Conservation (phyloP, 2,888 invertebrate genomes). For the Caenorhabditis becei region DNA sequence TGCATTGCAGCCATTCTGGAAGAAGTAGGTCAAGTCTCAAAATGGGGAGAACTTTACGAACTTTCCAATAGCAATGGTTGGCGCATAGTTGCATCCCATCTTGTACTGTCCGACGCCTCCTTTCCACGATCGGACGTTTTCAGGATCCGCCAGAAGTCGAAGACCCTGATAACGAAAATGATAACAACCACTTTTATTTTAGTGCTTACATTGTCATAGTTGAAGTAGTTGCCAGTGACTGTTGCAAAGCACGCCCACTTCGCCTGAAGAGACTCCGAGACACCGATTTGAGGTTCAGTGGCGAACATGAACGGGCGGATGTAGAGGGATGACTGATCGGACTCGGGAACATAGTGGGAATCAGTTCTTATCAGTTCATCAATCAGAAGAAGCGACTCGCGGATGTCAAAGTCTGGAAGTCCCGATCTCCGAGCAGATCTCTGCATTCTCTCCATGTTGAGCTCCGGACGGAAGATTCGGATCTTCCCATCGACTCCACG, state of each 20-base stretch:
- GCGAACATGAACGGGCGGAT: slow-evolving; percentile 96
- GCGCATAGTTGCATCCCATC: slow-evolving; percentile 88
- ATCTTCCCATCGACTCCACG: slow-evolving; percentile 93
- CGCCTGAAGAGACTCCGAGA: slow-evolving; percentile 89
- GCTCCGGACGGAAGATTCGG: slow-evolving; percentile 93
- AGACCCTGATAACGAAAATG: slow-evolving; percentile 83
- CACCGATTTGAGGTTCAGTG: slow-evolving; percentile 88
- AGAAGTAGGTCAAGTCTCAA: background rate
- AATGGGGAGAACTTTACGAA: slow-evolving; percentile 84
- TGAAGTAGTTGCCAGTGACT: slow-evolving; percentile 94
- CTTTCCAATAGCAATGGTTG: slow-evolving; percentile 83
- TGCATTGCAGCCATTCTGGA: slow-evolving; percentile 33
- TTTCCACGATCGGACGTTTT: slow-evolving; percentile 89
- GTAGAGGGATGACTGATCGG: slow-evolving; percentile 90
- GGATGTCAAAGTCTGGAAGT: slow-evolving; percentile 87
- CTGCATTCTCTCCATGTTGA: slow-evolving; percentile 96
- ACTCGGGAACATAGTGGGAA: slow-evolving; percentile 97
- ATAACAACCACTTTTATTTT: no score
- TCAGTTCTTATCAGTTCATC: slow-evolving; percentile 87
- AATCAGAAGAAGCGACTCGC: slow-evolving; percentile 91
- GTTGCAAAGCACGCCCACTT: slow-evolving; percentile 92
- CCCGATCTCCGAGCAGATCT: slow-evolving; percentile 88
- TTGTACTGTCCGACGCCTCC: slow-evolving; percentile 93
- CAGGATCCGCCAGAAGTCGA: slow-evolving; percentile 93
- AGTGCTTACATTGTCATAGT: slow-evolving; percentile 32